These are phyloP conservation scores for Phytoseiulus persimilis DNA, from an alignment of 2,888 invertebrate genomes.

Conservation along the genomic window DNA sequence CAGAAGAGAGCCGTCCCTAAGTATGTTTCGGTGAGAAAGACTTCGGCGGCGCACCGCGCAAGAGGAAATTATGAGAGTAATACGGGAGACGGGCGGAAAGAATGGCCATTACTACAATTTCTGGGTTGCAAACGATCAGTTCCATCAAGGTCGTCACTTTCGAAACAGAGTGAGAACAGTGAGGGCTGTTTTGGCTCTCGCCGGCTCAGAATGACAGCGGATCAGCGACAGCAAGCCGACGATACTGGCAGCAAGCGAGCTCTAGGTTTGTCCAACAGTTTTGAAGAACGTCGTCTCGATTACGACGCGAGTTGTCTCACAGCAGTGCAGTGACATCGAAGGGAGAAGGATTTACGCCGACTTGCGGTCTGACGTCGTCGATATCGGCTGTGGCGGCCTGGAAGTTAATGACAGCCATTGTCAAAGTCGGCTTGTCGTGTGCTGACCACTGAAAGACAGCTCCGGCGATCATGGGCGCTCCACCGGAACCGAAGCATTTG, in stretches of 20 bases:
- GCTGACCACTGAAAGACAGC: not conserved
- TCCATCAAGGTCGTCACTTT: not conserved
- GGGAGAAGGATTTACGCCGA: not conserved
- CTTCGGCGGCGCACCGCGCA: too few relatives aligned
- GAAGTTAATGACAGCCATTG: not conserved
- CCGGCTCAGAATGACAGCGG: not conserved
- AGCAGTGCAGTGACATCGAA: not conserved
- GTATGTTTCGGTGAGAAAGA: too few relatives aligned
- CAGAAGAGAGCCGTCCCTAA: too few relatives aligned
- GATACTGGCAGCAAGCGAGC: not conserved
- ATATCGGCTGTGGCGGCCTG: not conserved
- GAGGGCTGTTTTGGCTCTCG: not conserved
- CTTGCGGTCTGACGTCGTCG: not conserved
- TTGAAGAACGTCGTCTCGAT: not conserved
- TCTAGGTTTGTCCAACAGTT: not conserved
- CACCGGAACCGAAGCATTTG: not conserved
- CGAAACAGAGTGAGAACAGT: not conserved
- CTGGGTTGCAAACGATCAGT: not conserved
- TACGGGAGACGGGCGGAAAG: not conserved
- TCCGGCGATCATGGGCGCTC: not conserved
- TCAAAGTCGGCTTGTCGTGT: not conserved
- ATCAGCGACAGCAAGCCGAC: not conserved
- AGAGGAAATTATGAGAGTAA: too few relatives aligned
- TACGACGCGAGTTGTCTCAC: not conserved
- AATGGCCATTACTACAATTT: not conserved